Conservation (phyloP, 2,113 vertebrate species). For the Eulacestoma nigropectus region DNA sequence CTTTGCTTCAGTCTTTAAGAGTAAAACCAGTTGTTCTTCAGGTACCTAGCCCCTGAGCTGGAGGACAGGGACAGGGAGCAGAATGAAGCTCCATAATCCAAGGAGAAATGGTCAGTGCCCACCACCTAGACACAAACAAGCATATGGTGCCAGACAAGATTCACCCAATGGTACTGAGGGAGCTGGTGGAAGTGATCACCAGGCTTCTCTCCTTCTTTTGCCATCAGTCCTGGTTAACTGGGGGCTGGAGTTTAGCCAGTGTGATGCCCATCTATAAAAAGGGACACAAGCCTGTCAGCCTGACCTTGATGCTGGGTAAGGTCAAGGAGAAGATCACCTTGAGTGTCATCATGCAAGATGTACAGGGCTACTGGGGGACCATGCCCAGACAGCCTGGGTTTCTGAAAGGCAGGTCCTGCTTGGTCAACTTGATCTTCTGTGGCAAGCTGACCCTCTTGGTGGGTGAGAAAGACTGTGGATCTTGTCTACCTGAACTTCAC, state of each 20-base stretch:
- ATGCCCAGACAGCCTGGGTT: background rate
- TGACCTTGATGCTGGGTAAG: background rate
- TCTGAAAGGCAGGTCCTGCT: background rate
- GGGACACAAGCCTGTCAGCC: background rate
- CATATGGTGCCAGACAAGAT: accelerated
- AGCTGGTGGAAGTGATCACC: background rate
- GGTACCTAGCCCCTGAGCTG: background rate
- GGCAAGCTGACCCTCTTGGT: background rate
- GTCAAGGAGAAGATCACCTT: background rate
- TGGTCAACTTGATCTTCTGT: background rate
- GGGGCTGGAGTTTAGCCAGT: background rate
- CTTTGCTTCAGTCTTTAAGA: background rate
- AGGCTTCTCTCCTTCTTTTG: background rate
- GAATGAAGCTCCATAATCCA: background rate
- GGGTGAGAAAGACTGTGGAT: background rate
- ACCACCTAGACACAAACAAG: background rate
- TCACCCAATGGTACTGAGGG: background rate
- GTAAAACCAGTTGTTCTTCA: background rate
- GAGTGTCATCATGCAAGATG: background rate
- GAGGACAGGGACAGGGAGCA: background rate
- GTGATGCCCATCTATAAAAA: background rate
- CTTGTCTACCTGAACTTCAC: too few species aligned
- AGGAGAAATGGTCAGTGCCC: background rate
- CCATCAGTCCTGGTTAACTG: background rate
- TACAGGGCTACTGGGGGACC: background rate